A percentile compares a stretch with the other conserved stretches of the same genome.
Evolutionary conservation across 2,113 vertebrate species (phyloP).

Genomic region (Anseranas semipalmata): DNA sequence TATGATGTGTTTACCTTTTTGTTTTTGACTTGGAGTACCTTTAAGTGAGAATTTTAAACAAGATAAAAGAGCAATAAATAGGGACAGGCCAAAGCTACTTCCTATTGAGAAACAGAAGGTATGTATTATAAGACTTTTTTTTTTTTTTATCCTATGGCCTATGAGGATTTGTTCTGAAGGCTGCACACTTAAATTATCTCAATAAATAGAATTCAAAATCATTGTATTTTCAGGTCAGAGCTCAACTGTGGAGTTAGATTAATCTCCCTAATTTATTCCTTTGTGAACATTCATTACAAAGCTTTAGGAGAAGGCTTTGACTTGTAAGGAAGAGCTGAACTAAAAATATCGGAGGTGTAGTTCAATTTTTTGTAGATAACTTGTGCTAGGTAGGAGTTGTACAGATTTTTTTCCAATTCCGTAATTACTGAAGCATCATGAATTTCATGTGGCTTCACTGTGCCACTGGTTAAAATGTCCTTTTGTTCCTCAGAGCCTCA

Average conservation of each 20-base stretch:
- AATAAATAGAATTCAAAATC: background rate
- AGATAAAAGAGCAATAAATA: background rate
- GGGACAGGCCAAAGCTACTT: background rate
- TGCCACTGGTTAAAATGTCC: background rate
- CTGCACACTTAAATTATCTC: background rate
- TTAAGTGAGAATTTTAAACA: background rate
- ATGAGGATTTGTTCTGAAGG: background rate
- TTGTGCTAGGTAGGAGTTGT: background rate
- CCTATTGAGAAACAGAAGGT: background rate
- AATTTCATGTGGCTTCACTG: background rate
- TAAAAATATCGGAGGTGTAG: background rate
- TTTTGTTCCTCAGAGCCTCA: background rate
- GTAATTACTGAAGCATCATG: background rate
- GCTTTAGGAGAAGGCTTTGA: background rate
- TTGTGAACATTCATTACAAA: background rate
- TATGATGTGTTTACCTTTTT: background rate
- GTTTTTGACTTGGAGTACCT: background rate
- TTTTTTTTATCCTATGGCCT: background rate
- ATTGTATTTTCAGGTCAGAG: background rate
- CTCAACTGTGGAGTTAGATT: background rate
- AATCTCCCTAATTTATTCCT: conserved; percentile 8
- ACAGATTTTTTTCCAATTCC: background rate
- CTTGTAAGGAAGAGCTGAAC: background rate
- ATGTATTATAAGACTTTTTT: background rate
- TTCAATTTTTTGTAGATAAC: background rate